Base-by-base conservation (phyloP, 2,797 vertebrate genomes). In the Argentina silus region DNA sequence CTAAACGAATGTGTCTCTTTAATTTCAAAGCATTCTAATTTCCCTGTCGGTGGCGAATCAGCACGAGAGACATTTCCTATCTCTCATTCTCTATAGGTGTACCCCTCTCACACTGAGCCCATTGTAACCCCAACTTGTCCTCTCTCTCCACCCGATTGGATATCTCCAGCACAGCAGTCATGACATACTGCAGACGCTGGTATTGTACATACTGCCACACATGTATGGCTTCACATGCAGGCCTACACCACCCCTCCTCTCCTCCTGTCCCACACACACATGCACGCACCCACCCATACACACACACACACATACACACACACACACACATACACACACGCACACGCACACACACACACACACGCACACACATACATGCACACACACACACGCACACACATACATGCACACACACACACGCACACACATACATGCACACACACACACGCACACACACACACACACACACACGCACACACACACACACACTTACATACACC, bases 181-280 rank as follows among this genome's bases (percentile, higher is more conserved):
- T 69, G 76, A 79, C 76, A 73, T 14, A 74, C 15, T 36, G 27
- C 4, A 36, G 48, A 85, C 74, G 77, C 76, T 81, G 78, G 73
- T 87, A 36, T 4, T 36, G 27, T 36, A 87, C 81, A 83, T 56
- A 69, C 48, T 70, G 73, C 86, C 76, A 82, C 90, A 89, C 76
- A 83, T 77, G 60, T 83, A 85, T 7, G 80, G 78, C 70, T 75
- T 88, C 85, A 87, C 79, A 67, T 90, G 72, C 36, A 63, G n/a
- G n/a, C 56, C 44, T 15, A 21, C 21, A 57, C 14, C 48, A 86
- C 68, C 78, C 67, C 51, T 81, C 82, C 27, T 70, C 36, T 48
- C 85, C 27, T 36, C 81, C 56, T 74, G 79, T 9, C 74, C 42
- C 11, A 42, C 70, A 19, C 43, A 14, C 50, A 56, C 43, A 23